Evolutionary conservation across 2,888 invertebrate genomes (phyloP), one percentile per base, ranked within the genome.

Genomic region (Lycia hirtaria): DNA sequence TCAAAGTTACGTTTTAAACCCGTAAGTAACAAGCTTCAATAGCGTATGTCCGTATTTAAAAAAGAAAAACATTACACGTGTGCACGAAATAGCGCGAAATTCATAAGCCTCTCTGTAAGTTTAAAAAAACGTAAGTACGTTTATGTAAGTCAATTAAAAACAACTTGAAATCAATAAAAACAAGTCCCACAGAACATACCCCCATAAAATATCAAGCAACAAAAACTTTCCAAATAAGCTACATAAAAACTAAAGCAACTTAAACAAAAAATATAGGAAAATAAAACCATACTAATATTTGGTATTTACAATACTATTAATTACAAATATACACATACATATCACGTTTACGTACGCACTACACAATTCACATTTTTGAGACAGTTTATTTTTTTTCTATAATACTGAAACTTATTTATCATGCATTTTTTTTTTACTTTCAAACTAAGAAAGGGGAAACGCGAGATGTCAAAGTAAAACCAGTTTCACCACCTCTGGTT

Each of bases 221-320:
- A 6, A 22, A 22, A 17, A 6, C n/a, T 19, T n/a, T 4, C 17
- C 10, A 4, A 44, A 9, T 38, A 15, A 28, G 38, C 37, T 41
- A 32, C 12, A 30, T 12, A 22, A n/a, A 55, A 56, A 63, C 48
- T 56, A 59, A 58, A 35, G 55, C 45, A 64, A 51, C 57, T 62
- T 62, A 64, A 60, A n/a, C n/a, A n/a, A 56, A 47, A 47, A 33
- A 41, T 56, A 62, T 38, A 51, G 51, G 51, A 47, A 62, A 48
- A 68, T 65, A 76, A 64, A 74, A 72, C 80, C 65, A 81, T 79
- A 80, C 76, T 83, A 80, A 73, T 83, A 84, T 85, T 84, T 85
- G 85, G 85, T 78, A 73, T 76, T 62, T 68, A 78, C 72, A 81
- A 83, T 84, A 83, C 80, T 83, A 80, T 70, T 71, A 60, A 57